Evolutionary conservation across 1,140 invertebrate genomes (phyloP).

Genomic region (Leptoteleia sp.): DNA sequence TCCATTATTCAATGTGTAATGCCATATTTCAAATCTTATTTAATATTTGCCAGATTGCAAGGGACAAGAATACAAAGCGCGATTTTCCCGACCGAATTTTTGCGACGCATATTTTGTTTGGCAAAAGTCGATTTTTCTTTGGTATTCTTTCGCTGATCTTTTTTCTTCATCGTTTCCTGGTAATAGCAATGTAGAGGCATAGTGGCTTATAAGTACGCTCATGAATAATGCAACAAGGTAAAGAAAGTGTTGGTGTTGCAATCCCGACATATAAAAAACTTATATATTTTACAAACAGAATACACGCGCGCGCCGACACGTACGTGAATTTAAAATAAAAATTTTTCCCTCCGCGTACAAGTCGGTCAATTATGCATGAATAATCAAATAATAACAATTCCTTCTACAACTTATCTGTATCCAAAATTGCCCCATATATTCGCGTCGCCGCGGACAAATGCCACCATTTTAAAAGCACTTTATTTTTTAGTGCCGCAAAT

Average conservation of each 20-base stretch:
- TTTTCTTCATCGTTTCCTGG: constrained; percentile 38
- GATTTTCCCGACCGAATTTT: constrained; percentile 32
- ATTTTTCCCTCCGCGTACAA: constrained; percentile 1
- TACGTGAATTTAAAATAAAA: constrained; percentile 44
- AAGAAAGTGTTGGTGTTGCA: constrained; percentile 72
- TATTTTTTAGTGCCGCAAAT: too few species aligned
- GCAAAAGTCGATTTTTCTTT: constrained; percentile 57
- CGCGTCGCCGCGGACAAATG: background rate
- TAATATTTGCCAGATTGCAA: constrained; percentile 6
- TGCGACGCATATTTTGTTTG: constrained; percentile 24
- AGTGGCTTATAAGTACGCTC: constrained; percentile 77
- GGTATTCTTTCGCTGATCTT: constrained; percentile 30
- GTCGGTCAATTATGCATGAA: constrained; percentile 15
- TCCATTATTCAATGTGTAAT: too few species aligned
- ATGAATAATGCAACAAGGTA: constrained; percentile 78
- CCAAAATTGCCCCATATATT: background rate
- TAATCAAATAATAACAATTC: constrained; percentile 10
- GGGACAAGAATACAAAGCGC: constrained; percentile 13
- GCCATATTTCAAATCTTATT: constrained; percentile 1
- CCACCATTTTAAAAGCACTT: too few species aligned
- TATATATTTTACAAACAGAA: constrained; percentile 73
- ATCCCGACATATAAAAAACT: constrained; percentile 70
- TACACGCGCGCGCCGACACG: constrained; percentile 14
- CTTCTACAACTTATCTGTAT: background rate
- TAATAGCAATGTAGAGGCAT: constrained; percentile 67